A percentile compares a stretch with the other conserved stretches of the same genome.
Conservation (phyloP, 1,140 invertebrate genomes). For the Gryon sp. region DNA sequence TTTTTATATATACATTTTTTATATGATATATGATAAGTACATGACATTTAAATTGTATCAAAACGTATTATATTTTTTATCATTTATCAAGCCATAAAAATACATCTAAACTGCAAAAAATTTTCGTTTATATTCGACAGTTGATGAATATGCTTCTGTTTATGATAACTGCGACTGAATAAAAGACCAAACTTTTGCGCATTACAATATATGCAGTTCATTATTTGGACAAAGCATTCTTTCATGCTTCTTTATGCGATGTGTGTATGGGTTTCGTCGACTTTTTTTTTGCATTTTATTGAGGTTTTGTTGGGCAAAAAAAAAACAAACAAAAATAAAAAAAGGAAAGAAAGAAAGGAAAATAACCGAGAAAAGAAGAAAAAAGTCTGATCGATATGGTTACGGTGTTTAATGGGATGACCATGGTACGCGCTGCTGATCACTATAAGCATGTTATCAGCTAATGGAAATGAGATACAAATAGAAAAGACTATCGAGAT, state of each 20-base stretch:
- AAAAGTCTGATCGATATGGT: conserved; percentile 47
- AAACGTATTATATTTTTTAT: too few species aligned
- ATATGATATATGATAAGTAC: too few species aligned
- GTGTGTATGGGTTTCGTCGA: conserved; percentile 21
- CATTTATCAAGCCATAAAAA: too few species aligned
- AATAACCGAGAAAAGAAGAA: not conserved
- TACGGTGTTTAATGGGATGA: conserved; percentile 53
- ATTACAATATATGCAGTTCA: conserved; percentile 27
- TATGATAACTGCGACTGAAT: not conserved
- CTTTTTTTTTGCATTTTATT: conserved; percentile 28
- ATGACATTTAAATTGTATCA: too few species aligned
- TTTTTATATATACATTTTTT: too few species aligned
- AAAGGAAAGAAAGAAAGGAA: not conserved
- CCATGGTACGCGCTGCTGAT: conserved; percentile 50
- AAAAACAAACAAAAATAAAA: not conserved
- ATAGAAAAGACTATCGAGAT: conserved; percentile 35
- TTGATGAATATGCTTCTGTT: conserved; percentile 6
- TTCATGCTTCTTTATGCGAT: conserved; percentile 42
- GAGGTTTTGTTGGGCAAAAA: conserved; percentile 15
- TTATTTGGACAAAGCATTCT: conserved; percentile 36
- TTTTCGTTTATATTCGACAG: too few species aligned
- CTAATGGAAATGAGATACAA: conserved; percentile 26
- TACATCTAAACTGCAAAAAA: too few species aligned
- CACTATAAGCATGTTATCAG: conserved; percentile 41
- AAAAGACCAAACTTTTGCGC: conserved; percentile 10